Conservation (phyloP, 2,888 invertebrate genomes). For the Polyommatus iphigenia region DNA sequence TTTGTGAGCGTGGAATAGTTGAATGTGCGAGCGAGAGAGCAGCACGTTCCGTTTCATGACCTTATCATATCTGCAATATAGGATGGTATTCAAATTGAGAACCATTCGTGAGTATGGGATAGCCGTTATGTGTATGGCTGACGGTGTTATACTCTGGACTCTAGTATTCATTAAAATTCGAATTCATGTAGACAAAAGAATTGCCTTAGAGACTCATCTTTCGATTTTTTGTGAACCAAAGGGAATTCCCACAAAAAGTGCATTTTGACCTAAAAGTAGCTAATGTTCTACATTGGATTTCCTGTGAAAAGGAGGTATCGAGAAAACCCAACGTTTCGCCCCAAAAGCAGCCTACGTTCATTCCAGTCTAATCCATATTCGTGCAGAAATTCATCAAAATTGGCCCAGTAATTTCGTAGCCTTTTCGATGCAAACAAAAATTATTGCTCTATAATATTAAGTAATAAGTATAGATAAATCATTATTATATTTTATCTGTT, state of each 20-base stretch:
- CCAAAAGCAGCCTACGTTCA: no score
- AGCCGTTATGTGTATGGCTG: neutral
- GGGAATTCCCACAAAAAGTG: no score
- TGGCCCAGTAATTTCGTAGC: neutral
- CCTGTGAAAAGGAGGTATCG: no score
- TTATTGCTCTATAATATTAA: neutral
- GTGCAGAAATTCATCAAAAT: neutral
- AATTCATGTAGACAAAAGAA: no score
- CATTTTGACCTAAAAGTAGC: no score
- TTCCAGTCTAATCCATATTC: neutral
- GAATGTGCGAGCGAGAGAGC: neutral
- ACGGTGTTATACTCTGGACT: neutral
- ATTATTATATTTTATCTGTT: neutral
- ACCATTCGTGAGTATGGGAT: neutral
- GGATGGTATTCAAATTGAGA: conserved; percentile 8
- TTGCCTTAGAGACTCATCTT: no score
- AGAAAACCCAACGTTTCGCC: no score
- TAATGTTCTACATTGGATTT: no score
- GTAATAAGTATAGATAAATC: neutral
- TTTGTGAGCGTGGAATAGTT: conserved; percentile 8
- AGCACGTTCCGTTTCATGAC: conserved; percentile 14
- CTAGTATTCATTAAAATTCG: neutral
- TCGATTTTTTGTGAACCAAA: no score
- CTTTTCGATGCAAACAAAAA: neutral
- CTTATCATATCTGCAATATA: conserved; percentile 15